phyloP scores from a whole-genome alignment of 2,113 vertebrate species.

The Apistogramma diplotaenia region DNA sequence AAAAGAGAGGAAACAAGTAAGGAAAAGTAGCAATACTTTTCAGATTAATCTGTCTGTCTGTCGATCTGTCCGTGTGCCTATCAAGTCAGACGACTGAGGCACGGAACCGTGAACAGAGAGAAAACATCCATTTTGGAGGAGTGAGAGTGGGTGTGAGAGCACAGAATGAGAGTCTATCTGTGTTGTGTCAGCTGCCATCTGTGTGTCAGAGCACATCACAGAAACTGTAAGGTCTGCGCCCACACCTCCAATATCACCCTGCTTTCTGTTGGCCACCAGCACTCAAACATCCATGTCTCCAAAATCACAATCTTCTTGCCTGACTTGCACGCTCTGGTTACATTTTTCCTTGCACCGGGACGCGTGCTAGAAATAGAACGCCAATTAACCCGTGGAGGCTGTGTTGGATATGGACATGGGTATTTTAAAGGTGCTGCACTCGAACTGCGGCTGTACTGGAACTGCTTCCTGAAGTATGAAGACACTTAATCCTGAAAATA shows the following conservation, averaged over 20 bases:
- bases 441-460: not conserved
- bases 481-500: not conserved
- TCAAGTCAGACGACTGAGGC: not conserved
- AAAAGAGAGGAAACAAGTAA: not conserved
- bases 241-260: slow-evolving; percentile 47
- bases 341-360: not conserved
- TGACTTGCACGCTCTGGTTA: not conserved
- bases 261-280: slow-evolving; percentile 33
- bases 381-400: not conserved
- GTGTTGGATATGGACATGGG: not conserved
- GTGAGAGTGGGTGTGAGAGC: slow-evolving; percentile 25
- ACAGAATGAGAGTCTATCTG: slow-evolving; percentile 30
- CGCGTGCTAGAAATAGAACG: not conserved
- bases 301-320: not conserved
- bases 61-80: not conserved
- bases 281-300: not conserved
- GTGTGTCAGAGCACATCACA: slow-evolving; percentile 63
- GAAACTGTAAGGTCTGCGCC: slow-evolving; percentile 49
- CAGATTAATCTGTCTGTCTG: slow-evolving; percentile 24
- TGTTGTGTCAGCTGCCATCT: slow-evolving; percentile 72
- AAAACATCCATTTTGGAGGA: slow-evolving; percentile 26
- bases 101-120: not conserved
- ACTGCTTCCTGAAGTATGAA: not conserved
- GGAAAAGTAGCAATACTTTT: not conserved
- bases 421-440: not conserved